Evolutionary conservation across 30 jellyfish, hydroid and myxozoan genomes (phyloP).

Genomic region (Nemopilema nomurai): DNA sequence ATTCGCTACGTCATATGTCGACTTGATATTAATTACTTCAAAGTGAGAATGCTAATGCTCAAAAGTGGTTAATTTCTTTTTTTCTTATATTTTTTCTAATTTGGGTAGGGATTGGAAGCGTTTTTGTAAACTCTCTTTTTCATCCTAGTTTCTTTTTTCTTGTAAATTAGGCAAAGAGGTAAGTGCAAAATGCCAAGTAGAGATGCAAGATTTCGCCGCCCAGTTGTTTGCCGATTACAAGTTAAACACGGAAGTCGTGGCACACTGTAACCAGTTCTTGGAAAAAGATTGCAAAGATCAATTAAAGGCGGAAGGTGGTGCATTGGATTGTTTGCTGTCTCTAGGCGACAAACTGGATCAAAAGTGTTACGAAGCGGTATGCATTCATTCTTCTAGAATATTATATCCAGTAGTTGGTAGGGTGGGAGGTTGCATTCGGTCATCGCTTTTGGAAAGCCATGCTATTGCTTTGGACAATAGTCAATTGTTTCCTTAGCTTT

Average conservation of each 20-base stretch:
- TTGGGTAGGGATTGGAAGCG: too few relatives aligned
- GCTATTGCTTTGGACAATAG: too few relatives aligned
- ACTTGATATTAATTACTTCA: too few relatives aligned
- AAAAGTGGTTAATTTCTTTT: too few relatives aligned
- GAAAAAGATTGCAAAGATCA: constrained; percentile 57
- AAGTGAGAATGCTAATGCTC: too few relatives aligned
- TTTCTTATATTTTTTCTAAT: too few relatives aligned
- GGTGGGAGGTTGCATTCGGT: too few relatives aligned
- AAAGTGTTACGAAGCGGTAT: constrained; percentile 77
- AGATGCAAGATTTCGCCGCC: constrained; percentile 82
- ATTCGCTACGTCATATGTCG: too few relatives aligned
- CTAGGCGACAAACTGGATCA: constrained; percentile 49
- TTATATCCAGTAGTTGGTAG: too few relatives aligned
- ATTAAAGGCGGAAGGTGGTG: constrained; percentile 81
- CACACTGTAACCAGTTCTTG: constrained; percentile 72
- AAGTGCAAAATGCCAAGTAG: constrained; percentile 77
- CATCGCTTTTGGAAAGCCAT: too few relatives aligned
- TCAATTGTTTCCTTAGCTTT: too few relatives aligned
- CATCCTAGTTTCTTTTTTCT: neutral
- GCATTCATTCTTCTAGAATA: constrained; percentile 7
- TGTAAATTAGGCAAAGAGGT: constrained; percentile 85
- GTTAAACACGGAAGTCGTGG: constrained; percentile 75
- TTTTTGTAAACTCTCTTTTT: too few relatives aligned
- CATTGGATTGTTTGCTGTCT: constrained; percentile 89
- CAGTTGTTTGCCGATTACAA: constrained; percentile 82